These are phyloP conservation scores for Microplitis demolitor DNA, from an alignment of 1,140 invertebrate species.

Conservation along the genomic window DNA sequence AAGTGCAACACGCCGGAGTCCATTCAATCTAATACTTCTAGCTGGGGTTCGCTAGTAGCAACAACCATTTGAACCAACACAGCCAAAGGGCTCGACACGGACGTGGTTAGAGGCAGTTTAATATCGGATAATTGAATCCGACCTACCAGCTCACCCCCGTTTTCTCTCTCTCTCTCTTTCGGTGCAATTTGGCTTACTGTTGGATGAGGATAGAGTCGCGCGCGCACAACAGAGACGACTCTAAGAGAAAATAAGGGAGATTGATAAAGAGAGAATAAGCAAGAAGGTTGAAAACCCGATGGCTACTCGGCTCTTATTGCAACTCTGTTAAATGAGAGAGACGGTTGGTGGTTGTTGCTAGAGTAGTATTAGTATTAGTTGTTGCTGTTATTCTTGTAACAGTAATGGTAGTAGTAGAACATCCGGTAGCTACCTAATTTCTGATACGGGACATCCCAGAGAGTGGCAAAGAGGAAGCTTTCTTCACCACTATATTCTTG, in stretches of 20 bases:
- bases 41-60: slow-evolving; percentile 37
- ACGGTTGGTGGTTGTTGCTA: neutral
- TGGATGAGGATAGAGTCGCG: slow-evolving; percentile 13
- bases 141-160: slow-evolving; percentile 36
- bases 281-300: slow-evolving; percentile 35
- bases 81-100: slow-evolving; percentile 50
- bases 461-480: slow-evolving; percentile 15
- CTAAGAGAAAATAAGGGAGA: slow-evolving; percentile 30
- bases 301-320: slow-evolving; percentile 45
- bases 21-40: slow-evolving; percentile 61
- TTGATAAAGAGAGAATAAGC: slow-evolving; percentile 25
- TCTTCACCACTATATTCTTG: neutral
- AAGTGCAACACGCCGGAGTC: slow-evolving; percentile 57
- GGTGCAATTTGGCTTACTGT: slow-evolving; percentile 8
- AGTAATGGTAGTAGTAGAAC: slow-evolving; percentile 17
- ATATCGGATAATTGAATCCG: slow-evolving; percentile 63
- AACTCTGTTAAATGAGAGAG: slow-evolving; percentile 41
- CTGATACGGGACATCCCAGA: slow-evolving; percentile 34
- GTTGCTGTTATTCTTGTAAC: too few species aligned
- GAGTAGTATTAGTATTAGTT: neutral
- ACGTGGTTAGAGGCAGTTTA: slow-evolving; percentile 61
- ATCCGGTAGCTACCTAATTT: slow-evolving; percentile 41
- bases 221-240: slow-evolving; percentile 11
- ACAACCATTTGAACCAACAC: slow-evolving; percentile 56
- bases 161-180: slow-evolving; percentile 15